Base-by-base conservation (phyloP, 2,888 invertebrate species). In the Idaea biselata region DNA sequence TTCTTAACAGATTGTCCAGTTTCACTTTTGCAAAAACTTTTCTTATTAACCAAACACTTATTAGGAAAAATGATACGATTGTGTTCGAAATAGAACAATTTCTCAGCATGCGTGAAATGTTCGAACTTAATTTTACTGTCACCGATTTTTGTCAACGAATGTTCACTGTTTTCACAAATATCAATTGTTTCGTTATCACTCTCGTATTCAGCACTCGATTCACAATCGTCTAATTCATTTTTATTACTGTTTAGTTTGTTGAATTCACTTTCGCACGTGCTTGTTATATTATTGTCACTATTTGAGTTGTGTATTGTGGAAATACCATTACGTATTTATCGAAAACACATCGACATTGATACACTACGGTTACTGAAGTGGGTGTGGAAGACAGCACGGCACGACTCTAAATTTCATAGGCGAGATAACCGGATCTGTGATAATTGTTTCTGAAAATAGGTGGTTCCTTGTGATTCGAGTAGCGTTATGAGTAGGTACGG, bases 401-500 rank as follows among this genome's bases (percentile, higher is more conserved):
- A 63, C 61, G 67, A 73, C 74, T 80, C 82, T 78, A 80, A 78
- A 80, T 79, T 72, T 75, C 75, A 72, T 70, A 75, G 72, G 73
- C 67, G 73, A 76, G 77, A 72, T 81, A 72, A 77, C 73, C 73
- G 78, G 79, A 76, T 76, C 76, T 83, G 25, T 25, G 87, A 88
- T 92, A 91, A 92, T 92, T 92, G 88, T 79, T 87, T 89, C 80
- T 80, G 84, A 89, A 91, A 92, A 92, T 89, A 92, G 92, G 92
- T 89, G 91, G 87, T 84, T 76, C 88, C 82, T 69, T 76, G 71
- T 68, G 69, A 73, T 77, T 74, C 74, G 73, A 72, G 81, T 72
- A 77, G 80, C 81, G 44, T 44, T 44, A 44, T 8, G 14, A 84
- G 90, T 91, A 91, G 91, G 91, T 89, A 91, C 81, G 81, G 80